phyloP scores from a whole-genome alignment of 2,797 vertebrate genomes.

The Antrozous pallidus region DNA sequence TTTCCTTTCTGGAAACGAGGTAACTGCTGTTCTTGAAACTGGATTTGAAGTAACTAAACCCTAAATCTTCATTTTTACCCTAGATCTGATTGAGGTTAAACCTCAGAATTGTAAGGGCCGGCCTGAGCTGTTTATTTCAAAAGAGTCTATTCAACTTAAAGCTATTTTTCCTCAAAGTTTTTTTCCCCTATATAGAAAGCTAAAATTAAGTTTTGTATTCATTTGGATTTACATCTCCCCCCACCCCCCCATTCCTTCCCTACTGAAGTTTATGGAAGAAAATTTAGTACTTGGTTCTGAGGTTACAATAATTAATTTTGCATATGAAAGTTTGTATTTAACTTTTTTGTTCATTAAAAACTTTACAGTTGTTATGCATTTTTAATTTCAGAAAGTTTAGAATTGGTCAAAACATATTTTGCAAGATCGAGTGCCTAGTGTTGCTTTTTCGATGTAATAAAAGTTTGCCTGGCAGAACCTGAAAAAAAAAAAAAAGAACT shows the following conservation, averaged over 20 bases:
- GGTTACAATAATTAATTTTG: slow-evolving; percentile 73
- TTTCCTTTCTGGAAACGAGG: slow-evolving; percentile 53
- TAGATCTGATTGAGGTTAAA: slow-evolving; percentile 29
- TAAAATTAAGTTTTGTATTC: slow-evolving; percentile 72
- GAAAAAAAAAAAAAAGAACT: too few species aligned
- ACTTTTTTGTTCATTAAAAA: slow-evolving; percentile 69
- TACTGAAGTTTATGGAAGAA: slow-evolving; percentile 44
- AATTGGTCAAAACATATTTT: slow-evolving; percentile 70
- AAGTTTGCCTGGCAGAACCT: slow-evolving; percentile 72
- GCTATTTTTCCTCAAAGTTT: slow-evolving; percentile 79
- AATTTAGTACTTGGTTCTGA: slow-evolving; percentile 59
- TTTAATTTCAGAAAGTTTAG: slow-evolving; percentile 71
- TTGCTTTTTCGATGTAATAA: slow-evolving; percentile 73
- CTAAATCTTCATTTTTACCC: slow-evolving; percentile 35
- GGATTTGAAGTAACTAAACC: slow-evolving; percentile 71
- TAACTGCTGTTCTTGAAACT: slow-evolving; percentile 68
- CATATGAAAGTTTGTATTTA: slow-evolving; percentile 70
- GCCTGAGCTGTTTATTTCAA: slow-evolving; percentile 59
- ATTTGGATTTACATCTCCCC: slow-evolving; percentile 34
- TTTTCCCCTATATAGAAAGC: slow-evolving; percentile 73
- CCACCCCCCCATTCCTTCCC: slow-evolving; percentile 24
- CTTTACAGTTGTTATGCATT: slow-evolving; percentile 68
- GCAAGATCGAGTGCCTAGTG: slow-evolving; percentile 74
- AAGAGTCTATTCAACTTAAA: slow-evolving; percentile 68
- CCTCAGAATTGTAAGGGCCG: slow-evolving; percentile 58